Evolutionary conservation across 35 echinoderm and acorn worm species (phyloP).

Genomic region (Strongylocentrotus purpuratus): DNA sequence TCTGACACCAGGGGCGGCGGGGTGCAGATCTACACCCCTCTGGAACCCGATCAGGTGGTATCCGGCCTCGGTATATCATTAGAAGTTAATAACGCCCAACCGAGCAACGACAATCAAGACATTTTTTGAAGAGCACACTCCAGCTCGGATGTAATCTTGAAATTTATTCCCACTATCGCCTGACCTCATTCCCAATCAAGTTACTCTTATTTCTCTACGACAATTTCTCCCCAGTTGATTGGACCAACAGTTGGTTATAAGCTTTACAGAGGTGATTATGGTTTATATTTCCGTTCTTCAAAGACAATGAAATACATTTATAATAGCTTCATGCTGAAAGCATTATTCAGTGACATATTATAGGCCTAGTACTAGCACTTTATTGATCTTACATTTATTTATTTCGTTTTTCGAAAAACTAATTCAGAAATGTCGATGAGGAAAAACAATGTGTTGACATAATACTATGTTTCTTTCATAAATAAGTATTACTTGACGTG

Average conservation of each 20-base stretch:
- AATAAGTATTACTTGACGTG: too few species aligned
- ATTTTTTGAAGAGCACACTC: background rate
- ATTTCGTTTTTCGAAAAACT: too few species aligned
- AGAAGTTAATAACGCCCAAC: conserved; percentile 36
- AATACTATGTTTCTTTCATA: too few species aligned
- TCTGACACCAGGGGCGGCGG: background rate
- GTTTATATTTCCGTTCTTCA: too few species aligned
- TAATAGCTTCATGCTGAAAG: too few species aligned
- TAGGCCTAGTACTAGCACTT: too few species aligned
- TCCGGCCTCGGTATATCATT: conserved; percentile 27
- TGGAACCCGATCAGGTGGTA: conserved; percentile 2
- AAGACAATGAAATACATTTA: too few species aligned
- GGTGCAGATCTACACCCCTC: background rate
- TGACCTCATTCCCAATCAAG: conserved; percentile 24
- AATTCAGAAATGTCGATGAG: too few species aligned
- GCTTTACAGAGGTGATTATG: too few species aligned
- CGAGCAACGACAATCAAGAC: conserved; percentile 26
- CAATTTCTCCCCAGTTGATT: background rate
- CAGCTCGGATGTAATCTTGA: background rate
- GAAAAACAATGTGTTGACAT: too few species aligned
- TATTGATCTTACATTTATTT: too few species aligned
- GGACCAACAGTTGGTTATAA: background rate
- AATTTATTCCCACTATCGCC: conserved; percentile 34
- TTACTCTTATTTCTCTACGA: background rate
- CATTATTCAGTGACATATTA: too few species aligned